Conservation (phyloP, 2,888 invertebrate species). For the Drosophila multiciliata region DNA sequence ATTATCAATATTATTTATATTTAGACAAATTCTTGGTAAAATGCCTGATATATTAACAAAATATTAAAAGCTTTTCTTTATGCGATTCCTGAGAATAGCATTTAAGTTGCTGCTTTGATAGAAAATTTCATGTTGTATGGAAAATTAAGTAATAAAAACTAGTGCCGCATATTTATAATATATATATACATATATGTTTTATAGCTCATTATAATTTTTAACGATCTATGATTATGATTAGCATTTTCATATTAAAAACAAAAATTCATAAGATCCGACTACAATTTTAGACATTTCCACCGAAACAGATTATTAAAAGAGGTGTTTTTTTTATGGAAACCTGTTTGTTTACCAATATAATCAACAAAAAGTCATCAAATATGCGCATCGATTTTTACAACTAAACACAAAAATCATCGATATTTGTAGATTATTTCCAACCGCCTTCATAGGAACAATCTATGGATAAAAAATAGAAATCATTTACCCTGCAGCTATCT, state of each 20-base stretch:
- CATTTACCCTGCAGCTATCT: not conserved
- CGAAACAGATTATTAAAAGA: not conserved
- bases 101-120: not conserved
- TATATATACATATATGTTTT: not conserved
- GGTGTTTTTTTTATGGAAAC: not conserved
- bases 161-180: not conserved
- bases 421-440: not conserved
- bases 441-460: not conserved
- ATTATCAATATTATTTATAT: not conserved
- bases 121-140: not conserved
- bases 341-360: not conserved
- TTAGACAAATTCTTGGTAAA: not conserved
- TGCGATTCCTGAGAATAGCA: not conserved
- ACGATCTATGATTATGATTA: not conserved
- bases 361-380: not conserved
- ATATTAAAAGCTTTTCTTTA: not conserved
- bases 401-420: not conserved
- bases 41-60: not conserved
- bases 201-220: not conserved
- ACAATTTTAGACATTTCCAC: not conserved
- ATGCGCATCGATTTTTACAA: not conserved
- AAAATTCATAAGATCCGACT: not conserved
- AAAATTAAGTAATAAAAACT: not conserved
- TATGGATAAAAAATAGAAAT: too few relatives aligned
- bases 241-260: rapidly evolving